Evolutionary conservation across 2,113 vertebrate species (phyloP).

Genomic region (Colinus virginianus): DNA sequence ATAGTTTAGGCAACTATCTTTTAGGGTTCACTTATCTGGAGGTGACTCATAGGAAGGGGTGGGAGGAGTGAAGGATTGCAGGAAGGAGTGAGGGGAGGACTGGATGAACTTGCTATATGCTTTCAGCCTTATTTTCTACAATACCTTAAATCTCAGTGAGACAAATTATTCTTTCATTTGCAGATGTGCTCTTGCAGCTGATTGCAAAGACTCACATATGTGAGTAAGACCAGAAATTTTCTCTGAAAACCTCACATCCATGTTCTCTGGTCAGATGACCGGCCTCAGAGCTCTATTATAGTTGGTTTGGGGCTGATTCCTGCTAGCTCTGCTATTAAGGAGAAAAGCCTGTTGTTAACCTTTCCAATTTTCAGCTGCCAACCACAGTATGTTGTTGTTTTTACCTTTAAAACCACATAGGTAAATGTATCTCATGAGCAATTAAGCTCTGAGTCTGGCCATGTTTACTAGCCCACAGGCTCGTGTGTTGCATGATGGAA

Average conservation of each 20-base stretch:
- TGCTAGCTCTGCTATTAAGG: not conserved
- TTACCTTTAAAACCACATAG: not conserved
- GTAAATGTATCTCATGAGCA: not conserved
- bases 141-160: not conserved
- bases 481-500: not conserved
- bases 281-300: not conserved
- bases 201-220: not conserved
- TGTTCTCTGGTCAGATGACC: rapidly evolving
- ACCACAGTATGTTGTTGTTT: not conserved
- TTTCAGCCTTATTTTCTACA: not conserved
- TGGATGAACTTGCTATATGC: not conserved
- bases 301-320: not conserved
- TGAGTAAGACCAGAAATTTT: not conserved
- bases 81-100: not conserved
- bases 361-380: not conserved
- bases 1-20: not conserved
- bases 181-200: not conserved
- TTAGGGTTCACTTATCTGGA: not conserved
- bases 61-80: not conserved
- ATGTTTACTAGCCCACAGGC: rapidly evolving
- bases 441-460: not conserved
- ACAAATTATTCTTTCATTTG: no score
- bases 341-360: not conserved
- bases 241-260: not conserved
- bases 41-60: not conserved